Conservation (phyloP, 2,888 invertebrate genomes). For the Netelia virgata region DNA sequence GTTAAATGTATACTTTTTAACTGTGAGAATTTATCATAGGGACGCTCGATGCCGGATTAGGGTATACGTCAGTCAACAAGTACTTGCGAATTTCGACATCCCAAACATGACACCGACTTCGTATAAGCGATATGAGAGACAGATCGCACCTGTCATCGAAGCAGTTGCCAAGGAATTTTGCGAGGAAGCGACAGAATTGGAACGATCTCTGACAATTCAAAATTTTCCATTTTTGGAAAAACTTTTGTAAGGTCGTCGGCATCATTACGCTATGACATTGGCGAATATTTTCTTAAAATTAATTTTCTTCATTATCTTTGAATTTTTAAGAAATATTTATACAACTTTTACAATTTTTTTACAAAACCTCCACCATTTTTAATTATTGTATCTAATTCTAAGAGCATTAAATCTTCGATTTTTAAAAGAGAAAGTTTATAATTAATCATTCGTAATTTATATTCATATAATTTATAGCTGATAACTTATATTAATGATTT, state of each 20-base stretch:
- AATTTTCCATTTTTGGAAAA: slow-evolving; percentile 46
- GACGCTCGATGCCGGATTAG: slow-evolving; percentile 53
- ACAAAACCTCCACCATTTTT: no score
- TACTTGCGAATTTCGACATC: slow-evolving; percentile 44
- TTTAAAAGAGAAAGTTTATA: slow-evolving; percentile 2
- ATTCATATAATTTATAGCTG: slow-evolving; percentile 17
- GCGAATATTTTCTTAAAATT: slow-evolving; percentile 14
- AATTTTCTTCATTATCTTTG: slow-evolving; percentile 18
- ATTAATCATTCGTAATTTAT: slow-evolving; percentile 18
- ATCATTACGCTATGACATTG: slow-evolving; percentile 2
- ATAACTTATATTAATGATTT: slow-evolving; percentile 10
- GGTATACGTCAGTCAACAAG: slow-evolving; percentile 50
- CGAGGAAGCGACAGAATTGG: slow-evolving; percentile 53
- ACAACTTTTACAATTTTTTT: no score
- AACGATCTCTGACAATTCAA: slow-evolving; percentile 54
- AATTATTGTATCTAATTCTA: slow-evolving; percentile 25
- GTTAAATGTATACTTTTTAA: slow-evolving; percentile 8
- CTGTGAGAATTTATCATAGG: slow-evolving; percentile 50
- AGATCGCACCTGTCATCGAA: slow-evolving; percentile 58
- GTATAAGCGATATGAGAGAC: slow-evolving; percentile 61
- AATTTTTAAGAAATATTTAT: slow-evolving; percentile 17
- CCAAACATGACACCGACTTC: slow-evolving; percentile 48
- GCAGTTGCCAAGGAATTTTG: slow-evolving; percentile 59
- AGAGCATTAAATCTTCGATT: slow-evolving; percentile 5
- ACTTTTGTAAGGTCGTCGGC: slow-evolving; percentile 18